A percentile compares a stretch with the other conserved stretches of the same genome.
phyloP scores from a whole-genome alignment of 1,140 invertebrate genomes.

The Telenomus remus region DNA sequence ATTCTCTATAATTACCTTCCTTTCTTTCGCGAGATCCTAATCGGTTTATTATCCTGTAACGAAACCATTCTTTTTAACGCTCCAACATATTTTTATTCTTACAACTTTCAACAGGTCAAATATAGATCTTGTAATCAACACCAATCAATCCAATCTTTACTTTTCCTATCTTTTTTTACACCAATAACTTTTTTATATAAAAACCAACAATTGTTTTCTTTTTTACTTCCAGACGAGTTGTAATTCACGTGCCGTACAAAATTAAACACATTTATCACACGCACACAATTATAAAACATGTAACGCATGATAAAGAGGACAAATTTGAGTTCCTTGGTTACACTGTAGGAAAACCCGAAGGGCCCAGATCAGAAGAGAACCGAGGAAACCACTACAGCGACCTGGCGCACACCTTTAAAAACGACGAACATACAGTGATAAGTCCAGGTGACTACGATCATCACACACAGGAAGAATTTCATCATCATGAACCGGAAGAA shows the following conservation, averaged over 20 bases:
- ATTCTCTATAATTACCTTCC: no score
- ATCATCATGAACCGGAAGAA: background rate
- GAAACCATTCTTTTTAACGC: background rate
- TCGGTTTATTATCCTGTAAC: background rate
- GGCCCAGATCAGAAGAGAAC: slow-evolving; percentile 52
- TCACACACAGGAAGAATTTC: background rate
- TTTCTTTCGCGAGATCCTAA: no score
- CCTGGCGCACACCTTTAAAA: slow-evolving; percentile 29
- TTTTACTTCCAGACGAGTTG: slow-evolving; percentile 61
- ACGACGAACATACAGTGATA: slow-evolving; percentile 29
- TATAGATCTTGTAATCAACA: no score
- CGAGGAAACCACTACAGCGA: slow-evolving; percentile 23
- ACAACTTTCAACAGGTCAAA: no score
- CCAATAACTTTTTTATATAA: no score
- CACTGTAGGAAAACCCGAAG: slow-evolving; percentile 66
- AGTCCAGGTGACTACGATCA: background rate
- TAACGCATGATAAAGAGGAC: slow-evolving; percentile 65
- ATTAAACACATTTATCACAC: slow-evolving; percentile 71
- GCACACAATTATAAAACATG: slow-evolving; percentile 70
- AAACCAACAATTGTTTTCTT: no score
- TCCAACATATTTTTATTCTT: no score
- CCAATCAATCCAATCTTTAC: no score
- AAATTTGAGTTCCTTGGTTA: slow-evolving; percentile 69
- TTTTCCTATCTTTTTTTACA: no score
- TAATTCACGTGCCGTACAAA: slow-evolving; percentile 72